Evolutionary conservation across 2,888 invertebrate species (phyloP), one percentile per base, ranked within the genome.

Genomic region (Agonopterix alstromeriana): DNA sequence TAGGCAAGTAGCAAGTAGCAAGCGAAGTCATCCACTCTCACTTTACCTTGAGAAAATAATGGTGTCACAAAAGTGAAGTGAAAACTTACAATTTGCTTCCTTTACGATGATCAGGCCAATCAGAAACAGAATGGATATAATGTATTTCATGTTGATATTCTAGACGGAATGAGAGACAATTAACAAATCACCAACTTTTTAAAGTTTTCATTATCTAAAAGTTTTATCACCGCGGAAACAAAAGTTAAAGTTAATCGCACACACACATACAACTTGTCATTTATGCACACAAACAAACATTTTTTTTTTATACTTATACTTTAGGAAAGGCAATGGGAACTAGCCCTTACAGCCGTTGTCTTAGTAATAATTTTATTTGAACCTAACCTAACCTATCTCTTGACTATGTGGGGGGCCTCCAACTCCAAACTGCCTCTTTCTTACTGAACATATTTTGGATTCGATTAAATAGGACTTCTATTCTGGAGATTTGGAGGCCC

Each of bases 1-100:
- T 11, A 42, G 12, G n/a, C 3, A 11, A 8, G n/a, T 11, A n/a
- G 11, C 10, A 41, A 10, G 10, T 2, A 42, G 53, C 11, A 43
- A 43, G 2, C 9, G 5, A 8, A 27, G 43, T 43, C 36, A 14
- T n/a, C 12, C 8, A 82, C 85, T 86, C 84, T 84, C 85, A 81
- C 85, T 85, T 86, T 73, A 77, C 86, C 87, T 87, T 86, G 85
- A 71, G 70, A 63, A 67, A 62, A 66, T 65, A 74, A 48, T 47
- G 36, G 48, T 49, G 55, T 46, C 38, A 52, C 40, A 46, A 49
- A 47, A 36, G 12, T 45, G 46, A 47, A 54, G 51, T 58, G 52
- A 65, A 65, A 68, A 86, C 86, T 86, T 81, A 87, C 87, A 69
- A 59, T 73, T 70, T 52, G 65, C 73, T 66, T 72, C 73, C 49